Base-by-base conservation (phyloP, 1,140 invertebrate genomes). In the Ceratosolen solmsi region DNA sequence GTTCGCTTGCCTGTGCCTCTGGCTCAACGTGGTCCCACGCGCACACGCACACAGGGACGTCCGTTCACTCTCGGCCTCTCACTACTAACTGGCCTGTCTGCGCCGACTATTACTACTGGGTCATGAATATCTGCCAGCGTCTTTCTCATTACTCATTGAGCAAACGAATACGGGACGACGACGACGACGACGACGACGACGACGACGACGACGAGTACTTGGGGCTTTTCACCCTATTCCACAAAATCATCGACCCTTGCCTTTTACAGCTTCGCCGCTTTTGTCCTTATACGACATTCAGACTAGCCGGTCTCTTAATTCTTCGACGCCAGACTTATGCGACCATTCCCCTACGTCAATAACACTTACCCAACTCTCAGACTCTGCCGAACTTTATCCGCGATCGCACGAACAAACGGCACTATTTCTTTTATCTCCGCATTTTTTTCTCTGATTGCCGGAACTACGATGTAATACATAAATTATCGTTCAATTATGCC, bases 91-190 rank as follows among this genome's bases (percentile, higher is more conserved):
- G 63, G 76, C 79, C 56, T 68, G 60, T 3, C 36, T 38, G 51
- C 46, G 68, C 58, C 30, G 73, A 17, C 72, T 79, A 75, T 65
- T 75, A 73, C 51, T 79, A 74, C 80, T 54, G 46, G 46, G 56
- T 77, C 70, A 41, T 33, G 49, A 79, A 41, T 54, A 78, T 60
- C 73, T 56, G 83, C 76, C 71, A 73, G 78, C 83, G 68, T 72
- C 73, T 85, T 84, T 85, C 71, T 77, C 68, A 60, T 85, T 85
- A 84, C 82, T 84, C 81, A 13, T 84, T 78, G 73, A 38, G 76
- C 72, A 82, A 81, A 82, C 83, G 74, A 77, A 79, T 74, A 46
- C 79, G 75, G 56, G 27, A 80, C n/a, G n/a, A n/a, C n/a, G n/a
- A n/a, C n/a, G n/a, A n/a, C n/a, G n/a, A n/a, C n/a, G n/a, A n/a